These are phyloP conservation scores for Oenanthe oenanthe DNA, from an alignment of 2,113 vertebrate genomes.

Conservation along the genomic window DNA sequence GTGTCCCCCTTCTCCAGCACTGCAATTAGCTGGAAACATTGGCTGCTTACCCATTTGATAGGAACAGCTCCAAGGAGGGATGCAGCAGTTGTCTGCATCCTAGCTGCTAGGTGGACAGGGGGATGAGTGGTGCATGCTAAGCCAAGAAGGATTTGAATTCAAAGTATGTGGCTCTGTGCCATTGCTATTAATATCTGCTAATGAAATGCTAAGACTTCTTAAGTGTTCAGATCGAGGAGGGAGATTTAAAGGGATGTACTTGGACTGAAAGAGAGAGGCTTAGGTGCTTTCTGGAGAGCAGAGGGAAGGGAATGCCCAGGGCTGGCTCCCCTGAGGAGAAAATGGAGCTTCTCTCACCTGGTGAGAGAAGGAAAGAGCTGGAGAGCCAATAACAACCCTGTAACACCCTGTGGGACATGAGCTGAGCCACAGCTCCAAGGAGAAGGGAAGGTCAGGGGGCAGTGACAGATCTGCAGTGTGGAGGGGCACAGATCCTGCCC, in stretches of 20 bases:
- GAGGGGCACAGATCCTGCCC: background rate
- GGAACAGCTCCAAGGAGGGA: background rate
- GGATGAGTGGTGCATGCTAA: background rate
- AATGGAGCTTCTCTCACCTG: background rate
- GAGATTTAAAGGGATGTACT: slow-evolving; percentile 9
- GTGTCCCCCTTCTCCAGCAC: background rate
- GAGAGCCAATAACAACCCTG: background rate
- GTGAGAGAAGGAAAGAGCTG: background rate
- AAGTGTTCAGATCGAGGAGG: background rate
- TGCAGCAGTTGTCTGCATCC: background rate
- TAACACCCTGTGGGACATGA: background rate
- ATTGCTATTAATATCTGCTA: slow-evolving; percentile 33
- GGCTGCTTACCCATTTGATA: background rate
- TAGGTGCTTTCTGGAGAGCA: background rate
- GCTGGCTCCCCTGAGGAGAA: background rate
- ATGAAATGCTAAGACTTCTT: slow-evolving; percentile 42
- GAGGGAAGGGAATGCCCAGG: background rate
- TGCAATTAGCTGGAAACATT: background rate
- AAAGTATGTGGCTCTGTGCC: slow-evolving; percentile 5
- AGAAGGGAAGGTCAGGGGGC: background rate
- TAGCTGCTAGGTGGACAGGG: background rate
- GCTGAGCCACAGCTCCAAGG: background rate
- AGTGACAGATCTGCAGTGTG: background rate
- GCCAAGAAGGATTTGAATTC: slow-evolving; percentile 1
- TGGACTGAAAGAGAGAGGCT: background rate